Evolutionary conservation across 2,113 vertebrate genomes (phyloP), one percentile per base, ranked within the genome.

Genomic region (Ceyx margarethae): DNA sequence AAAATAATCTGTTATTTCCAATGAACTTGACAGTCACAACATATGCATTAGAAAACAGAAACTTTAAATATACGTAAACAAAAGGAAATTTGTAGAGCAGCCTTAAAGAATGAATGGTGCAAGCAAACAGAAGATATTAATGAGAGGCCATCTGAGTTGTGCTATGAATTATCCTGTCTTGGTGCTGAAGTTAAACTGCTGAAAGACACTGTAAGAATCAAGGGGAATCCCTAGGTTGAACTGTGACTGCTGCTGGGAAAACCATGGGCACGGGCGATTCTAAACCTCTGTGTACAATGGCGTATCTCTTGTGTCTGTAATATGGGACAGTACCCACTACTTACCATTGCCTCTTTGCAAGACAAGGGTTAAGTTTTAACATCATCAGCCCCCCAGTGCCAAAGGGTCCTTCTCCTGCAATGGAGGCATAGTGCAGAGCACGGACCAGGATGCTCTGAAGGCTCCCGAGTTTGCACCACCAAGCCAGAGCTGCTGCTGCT

Each of bases 91-190:
- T 83, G 60, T 11, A 65, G 43, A 88, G 80, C 43, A 31, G 81
- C 74, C 83, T 78, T 81, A 22, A 68, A 84, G 78, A 76, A 93
- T 26, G 53, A 88, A 18, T 0, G 0, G 57, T 85, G 79, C 65
- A 94, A 91, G 82, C 62, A 69, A 92, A 85, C 48, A 56, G 76
- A 91, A 88, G 81, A 81, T 62, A 72, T 54, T 87, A 94, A 85
- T 40, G 21, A 50, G n/a, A 43, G 54, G 67, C 42, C 19, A 1
- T 12, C 66, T 77, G 37, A 87, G 75, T 37, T 72, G 54, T 16
- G 33, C n/a, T 29, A 81, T 50, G 71, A 87, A 82, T 33, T 54
- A 56, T 4, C 69, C 46, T 2, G 0, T 33, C 89, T n/a, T 48
- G 65, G 67, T 53, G 54, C 21, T 33, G 61, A 53, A 21, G 15